Evolutionary conservation across 2,113 vertebrate genomes (phyloP).

Genomic region (Ochotona curzoniae): DNA sequence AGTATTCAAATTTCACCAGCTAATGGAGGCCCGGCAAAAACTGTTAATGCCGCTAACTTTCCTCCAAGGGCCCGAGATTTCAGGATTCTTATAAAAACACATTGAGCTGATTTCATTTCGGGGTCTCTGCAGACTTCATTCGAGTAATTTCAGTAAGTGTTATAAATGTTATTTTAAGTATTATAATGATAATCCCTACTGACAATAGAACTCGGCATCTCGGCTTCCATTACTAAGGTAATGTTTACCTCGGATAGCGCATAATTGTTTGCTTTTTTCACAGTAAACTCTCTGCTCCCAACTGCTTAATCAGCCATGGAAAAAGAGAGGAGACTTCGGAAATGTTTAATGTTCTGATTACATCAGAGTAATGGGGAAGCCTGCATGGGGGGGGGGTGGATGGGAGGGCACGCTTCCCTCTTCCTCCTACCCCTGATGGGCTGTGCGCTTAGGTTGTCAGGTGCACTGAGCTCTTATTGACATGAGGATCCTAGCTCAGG

Average conservation of each 20-base stretch:
- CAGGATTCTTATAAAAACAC: constrained; percentile 92
- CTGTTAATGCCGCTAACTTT: constrained; percentile 90
- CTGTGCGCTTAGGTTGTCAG: not conserved
- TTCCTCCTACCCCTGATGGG: constrained; percentile 61
- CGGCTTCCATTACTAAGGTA: constrained; percentile 93
- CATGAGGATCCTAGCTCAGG: constrained; percentile 75
- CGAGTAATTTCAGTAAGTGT: constrained; percentile 94
- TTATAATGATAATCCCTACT: constrained; percentile 92
- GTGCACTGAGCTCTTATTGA: constrained; percentile 79
- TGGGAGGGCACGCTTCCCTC: not conserved
- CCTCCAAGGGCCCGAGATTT: constrained; percentile 89
- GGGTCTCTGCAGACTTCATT: constrained; percentile 89
- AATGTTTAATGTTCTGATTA: constrained; percentile 84
- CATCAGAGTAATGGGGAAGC: constrained; percentile 77
- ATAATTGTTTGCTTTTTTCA: constrained; percentile 91
- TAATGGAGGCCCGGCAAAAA: constrained; percentile 90
- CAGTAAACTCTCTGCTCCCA: constrained; percentile 90
- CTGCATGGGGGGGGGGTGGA: constrained; percentile 65
- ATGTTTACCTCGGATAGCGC: constrained; percentile 94
- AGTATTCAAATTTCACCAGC: constrained; percentile 92
- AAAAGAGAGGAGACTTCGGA: constrained; percentile 86
- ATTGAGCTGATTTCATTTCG: constrained; percentile 91
- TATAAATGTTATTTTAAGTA: constrained; percentile 95
- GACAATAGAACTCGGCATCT: constrained; percentile 92
- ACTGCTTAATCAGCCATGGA: constrained; percentile 92